phyloP scores from a whole-genome alignment of 2,797 vertebrate species.

The Pitangus sulphuratus region DNA sequence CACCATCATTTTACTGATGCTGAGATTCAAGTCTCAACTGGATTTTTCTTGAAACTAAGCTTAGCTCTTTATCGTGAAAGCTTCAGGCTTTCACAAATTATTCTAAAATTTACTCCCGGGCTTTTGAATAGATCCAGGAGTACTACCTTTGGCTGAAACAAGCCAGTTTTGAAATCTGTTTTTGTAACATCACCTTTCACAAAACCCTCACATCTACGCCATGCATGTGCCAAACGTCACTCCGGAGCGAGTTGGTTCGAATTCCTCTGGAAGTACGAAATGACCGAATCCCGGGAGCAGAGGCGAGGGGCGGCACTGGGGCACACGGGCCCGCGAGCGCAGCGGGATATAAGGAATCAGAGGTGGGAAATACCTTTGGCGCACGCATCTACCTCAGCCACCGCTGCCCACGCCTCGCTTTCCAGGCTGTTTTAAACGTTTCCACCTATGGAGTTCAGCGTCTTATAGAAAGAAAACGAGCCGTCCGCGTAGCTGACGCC shows the following conservation, averaged over 20 bases:
- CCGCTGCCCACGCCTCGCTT: not conserved
- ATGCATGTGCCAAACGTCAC: not conserved
- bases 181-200: not conserved
- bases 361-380: not conserved
- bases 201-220: not conserved
- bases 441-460: not conserved
- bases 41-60: not conserved
- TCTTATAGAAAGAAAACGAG: accelerated
- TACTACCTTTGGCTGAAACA: not conserved
- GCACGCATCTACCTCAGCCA: not conserved
- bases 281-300: accelerated
- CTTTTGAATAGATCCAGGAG: not conserved
- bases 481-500: accelerated
- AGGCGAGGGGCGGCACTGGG: not conserved
- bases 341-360: too few species aligned
- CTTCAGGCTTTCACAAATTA: not conserved
- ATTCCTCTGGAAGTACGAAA: not conserved
- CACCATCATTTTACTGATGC: not conserved
- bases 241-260: not conserved
- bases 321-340: accelerated
- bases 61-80: accelerated
- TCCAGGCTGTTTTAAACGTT: not conserved
- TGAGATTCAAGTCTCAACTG: not conserved
- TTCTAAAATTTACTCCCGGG: not conserved
- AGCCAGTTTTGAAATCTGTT: not conserved